phyloP scores from a whole-genome alignment of 2,888 invertebrate species.

The Diarsia rubi region DNA sequence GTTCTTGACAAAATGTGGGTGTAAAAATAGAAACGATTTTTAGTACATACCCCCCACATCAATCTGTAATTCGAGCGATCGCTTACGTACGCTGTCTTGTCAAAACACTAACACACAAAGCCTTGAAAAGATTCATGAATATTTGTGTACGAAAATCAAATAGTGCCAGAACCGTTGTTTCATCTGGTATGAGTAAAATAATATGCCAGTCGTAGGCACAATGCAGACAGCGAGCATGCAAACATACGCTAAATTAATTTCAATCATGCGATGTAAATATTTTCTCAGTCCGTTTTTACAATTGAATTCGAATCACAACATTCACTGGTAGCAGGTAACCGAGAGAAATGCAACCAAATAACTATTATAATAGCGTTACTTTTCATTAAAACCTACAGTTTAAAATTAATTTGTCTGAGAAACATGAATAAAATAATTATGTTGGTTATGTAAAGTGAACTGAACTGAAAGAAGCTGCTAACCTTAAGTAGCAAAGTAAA shows the following conservation, averaged over 20 bases:
- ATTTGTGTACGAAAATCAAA: constrained; percentile 45
- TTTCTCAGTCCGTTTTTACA: constrained; percentile 55
- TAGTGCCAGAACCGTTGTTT: constrained; percentile 43
- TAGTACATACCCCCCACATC: too few relatives aligned
- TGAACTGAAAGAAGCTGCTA: constrained; percentile 36
- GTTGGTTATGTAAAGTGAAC: constrained; percentile 27
- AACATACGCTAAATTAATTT: constrained; percentile 61
- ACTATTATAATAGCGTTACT: constrained; percentile 18
- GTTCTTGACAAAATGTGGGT: constrained; percentile 1
- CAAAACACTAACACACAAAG: constrained; percentile 27
- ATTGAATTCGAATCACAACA: constrained; percentile 47
- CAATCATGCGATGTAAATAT: constrained; percentile 62
- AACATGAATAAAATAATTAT: constrained; percentile 15
- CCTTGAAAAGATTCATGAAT: constrained; percentile 54
- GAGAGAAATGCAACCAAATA: constrained; percentile 25
- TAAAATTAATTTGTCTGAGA: neutral
- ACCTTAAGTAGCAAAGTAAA: constrained; percentile 48
- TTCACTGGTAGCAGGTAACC: constrained; percentile 23
- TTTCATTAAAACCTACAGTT: constrained; percentile 11
- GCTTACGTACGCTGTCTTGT: constrained; percentile 14
- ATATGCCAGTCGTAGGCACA: constrained; percentile 40
- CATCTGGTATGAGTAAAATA: constrained; percentile 58
- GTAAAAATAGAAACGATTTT: neutral
- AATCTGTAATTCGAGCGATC: neutral
- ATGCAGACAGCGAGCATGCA: constrained; percentile 45